Base-by-base conservation (phyloP, 1,140 invertebrate species). In the Metaphire vulgaris region DNA sequence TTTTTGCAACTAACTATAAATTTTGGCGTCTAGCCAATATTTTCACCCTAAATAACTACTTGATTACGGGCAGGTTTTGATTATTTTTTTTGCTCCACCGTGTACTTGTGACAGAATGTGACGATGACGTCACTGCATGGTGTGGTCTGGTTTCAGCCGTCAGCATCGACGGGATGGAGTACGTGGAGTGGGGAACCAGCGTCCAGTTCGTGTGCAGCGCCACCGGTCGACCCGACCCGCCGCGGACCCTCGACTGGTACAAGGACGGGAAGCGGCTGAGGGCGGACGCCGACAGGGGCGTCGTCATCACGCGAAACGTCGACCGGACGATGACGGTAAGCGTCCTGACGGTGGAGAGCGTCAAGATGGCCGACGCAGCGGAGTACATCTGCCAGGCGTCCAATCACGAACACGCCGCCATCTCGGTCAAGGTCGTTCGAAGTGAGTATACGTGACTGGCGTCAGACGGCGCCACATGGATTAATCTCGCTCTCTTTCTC, bases 161-260 rank as follows among this genome's bases (percentile, higher is more conserved):
- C n/a, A 72, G 69, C 16, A 75, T 83, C 31, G 74, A 78, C 32
- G 82, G 82, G 0, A 80, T 79, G 14, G 77, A 82, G 66, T 83
- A 79, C 73, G 80, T 83, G 66, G 82, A 83, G 65, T 75, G 71
- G 21, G 82, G 82, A 21, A 78, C 80, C 16, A 74, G 77, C 32
- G 78, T 83, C 16, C 67, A 78, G 21, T 75, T 83, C 2, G 41
- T 80, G 31, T 83, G 82, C 72, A 83, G 82, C 66, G 80, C 81
- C 1, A 83, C 81, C 0, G 82, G 82, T 16, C 79, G 77, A n/a
- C 74, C 77, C 16, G 79, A 80, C 29, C 79, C 82, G 2, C 81
- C 82, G 21, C 81, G 81, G 16, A 80, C 83, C 74, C 76, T 83
- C 1, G 80, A 80, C 69, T 83, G 82, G 82, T 83, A 81, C 78